Evolutionary conservation across 2,113 vertebrate species (phyloP).

Genomic region (Campylorhamphus procurvoides): DNA sequence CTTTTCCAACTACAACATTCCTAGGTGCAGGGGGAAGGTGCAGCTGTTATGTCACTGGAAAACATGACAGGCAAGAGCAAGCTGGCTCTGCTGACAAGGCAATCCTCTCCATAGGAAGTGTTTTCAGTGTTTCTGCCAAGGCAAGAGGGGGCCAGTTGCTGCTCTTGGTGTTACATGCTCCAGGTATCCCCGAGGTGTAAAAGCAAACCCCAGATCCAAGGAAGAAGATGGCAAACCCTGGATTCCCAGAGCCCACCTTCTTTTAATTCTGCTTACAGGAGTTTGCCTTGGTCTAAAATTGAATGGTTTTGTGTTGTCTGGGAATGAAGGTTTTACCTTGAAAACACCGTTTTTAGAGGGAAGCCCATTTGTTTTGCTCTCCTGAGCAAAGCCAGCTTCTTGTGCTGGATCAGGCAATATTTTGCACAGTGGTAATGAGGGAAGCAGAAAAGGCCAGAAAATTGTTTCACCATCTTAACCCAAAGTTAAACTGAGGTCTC

Average conservation of each 20-base stretch:
- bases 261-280: not conserved
- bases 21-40: not conserved
- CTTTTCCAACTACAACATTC: not conserved
- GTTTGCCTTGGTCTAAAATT: not conserved
- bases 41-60: not conserved
- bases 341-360: not conserved
- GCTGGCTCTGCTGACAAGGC: not conserved
- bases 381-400: not conserved
- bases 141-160: not conserved
- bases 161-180: not conserved
- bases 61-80: not conserved
- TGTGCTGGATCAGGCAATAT: not conserved
- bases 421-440: not conserved
- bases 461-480: not conserved
- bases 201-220: not conserved
- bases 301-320: not conserved
- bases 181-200: not conserved
- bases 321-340: not conserved
- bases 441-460: not conserved
- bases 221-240: not conserved
- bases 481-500: constrained; percentile 20
- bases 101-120: not conserved
- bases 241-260: not conserved
- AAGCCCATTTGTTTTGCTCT: not conserved
- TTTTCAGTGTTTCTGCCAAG: not conserved